Evolutionary conservation across 2,888 invertebrate genomes (phyloP), one percentile per base, ranked within the genome.

Genomic region (Drosophila nr. fundita): DNA sequence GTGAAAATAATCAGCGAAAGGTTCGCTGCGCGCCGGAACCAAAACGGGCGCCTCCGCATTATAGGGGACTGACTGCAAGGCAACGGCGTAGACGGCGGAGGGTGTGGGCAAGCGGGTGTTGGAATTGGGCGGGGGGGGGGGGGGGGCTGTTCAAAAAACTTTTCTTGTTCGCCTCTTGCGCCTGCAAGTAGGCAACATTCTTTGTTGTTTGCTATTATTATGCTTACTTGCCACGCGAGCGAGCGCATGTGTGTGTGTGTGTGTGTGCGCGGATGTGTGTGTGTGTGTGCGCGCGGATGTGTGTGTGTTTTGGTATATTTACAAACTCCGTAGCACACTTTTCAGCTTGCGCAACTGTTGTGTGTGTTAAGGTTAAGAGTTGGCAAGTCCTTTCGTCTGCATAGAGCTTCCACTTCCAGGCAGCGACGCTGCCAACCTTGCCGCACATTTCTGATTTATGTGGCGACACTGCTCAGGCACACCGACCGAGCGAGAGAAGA

Each of bases 341-440:
- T 85, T 80, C 67, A 84, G 88, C 75, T 85, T 84, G 89, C 89
- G 84, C 87, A 82, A 89, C 80, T 82, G 87, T 87, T 87, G 89
- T 83, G 89, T 83, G 71, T 81, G 89, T 89, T 89, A 83, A 89
- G 78, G 79, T 77, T 77, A 80, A 80, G 72, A 89, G 89, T 89
- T 83, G 78, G 42, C 72, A 81, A 76, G 76, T 68, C 68, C 73
- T 70, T 79, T 78, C 40, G 79, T 54, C 50, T 72, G 80, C 77
- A 80, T 72, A 72, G 77, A 76, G 65, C 76, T 79, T 75, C 62
- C 29, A 64, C 68, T 67, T 49, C 62, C 63, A 68, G 54, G 58
- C 82, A 61, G 42, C 54, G 70, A 36, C 50, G 53, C 87, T 82
- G 89, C 87, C 85, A 87, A 78, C 87, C 86, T 69, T 76, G 70